A percentile compares a stretch with the other conserved stretches of the same genome.
These are phyloP conservation scores for Epirrita christyi DNA, from an alignment of 2,888 invertebrate genomes.

Conservation along the genomic window DNA sequence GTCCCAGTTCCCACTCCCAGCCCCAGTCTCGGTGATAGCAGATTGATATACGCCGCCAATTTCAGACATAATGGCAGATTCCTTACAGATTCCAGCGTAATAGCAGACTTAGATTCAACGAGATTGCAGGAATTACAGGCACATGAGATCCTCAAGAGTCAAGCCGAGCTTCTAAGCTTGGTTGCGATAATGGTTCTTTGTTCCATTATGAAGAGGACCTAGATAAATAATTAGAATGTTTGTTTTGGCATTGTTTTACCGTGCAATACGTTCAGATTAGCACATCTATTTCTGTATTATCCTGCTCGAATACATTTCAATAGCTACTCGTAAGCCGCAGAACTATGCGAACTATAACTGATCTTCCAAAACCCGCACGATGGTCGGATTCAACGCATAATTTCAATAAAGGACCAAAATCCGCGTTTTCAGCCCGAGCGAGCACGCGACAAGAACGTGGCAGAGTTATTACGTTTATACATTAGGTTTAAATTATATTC, in stretches of 20 bases:
- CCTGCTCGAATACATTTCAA: slow-evolving; percentile 3
- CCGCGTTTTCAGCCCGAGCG: neutral
- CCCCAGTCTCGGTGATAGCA: neutral
- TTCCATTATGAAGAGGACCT: no score
- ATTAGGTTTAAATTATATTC: neutral
- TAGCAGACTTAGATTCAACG: slow-evolving; percentile 4
- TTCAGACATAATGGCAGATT: slow-evolving; percentile 2
- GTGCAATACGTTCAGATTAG: neutral
- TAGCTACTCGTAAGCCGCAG: slow-evolving; percentile 1
- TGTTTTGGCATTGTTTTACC: no score
- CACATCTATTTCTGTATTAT: slow-evolving; percentile 10
- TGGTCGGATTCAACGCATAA: neutral
- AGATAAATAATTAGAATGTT: no score
- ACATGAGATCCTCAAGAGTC: no score
- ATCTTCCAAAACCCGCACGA: neutral
- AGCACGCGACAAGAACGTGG: neutral
- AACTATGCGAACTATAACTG: slow-evolving; percentile 6
- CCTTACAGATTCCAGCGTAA: neutral
- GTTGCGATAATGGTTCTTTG: no score
- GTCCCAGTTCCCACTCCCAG: no score
- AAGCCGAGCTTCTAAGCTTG: no score
- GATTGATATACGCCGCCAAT: slow-evolving; percentile 7
- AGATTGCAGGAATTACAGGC: neutral
- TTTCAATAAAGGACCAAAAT: slow-evolving; percentile 6
- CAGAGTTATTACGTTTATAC: neutral